Conservation (phyloP, 2,888 invertebrate genomes). For the Arrhopalites spinosus region DNA sequence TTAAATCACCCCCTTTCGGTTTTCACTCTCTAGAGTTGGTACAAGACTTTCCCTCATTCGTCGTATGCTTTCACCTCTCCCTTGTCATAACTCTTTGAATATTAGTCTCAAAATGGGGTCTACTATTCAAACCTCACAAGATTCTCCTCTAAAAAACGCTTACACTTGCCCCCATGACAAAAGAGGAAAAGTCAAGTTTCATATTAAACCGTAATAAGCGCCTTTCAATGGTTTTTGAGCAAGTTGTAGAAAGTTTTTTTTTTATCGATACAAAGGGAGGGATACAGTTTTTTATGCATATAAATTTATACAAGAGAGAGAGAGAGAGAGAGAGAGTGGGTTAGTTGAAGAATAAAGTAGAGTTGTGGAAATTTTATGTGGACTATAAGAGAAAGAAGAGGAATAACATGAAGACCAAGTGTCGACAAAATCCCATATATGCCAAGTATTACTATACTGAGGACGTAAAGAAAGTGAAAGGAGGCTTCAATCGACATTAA, state of each 20-base stretch:
- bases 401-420: not conserved
- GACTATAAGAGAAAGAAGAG: not conserved
- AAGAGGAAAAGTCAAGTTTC: constrained; percentile 4
- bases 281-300: not conserved
- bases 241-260: not conserved
- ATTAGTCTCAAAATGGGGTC: not conserved
- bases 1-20: no score
- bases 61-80: not conserved
- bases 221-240: constrained; percentile 14
- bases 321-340: constrained; percentile 8
- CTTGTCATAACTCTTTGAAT: not conserved
- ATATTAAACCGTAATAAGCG: constrained; percentile 16
- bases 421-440: not conserved
- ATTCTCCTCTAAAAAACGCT: no score
- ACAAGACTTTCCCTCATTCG: not conserved
- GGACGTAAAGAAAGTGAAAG: not conserved
- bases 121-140: not conserved
- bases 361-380: not conserved
- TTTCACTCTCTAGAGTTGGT: not conserved
- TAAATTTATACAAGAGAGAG: not conserved
- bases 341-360: not conserved
- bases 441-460: not conserved
- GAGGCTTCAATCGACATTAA: constrained; percentile 4
- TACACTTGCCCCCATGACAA: not conserved
- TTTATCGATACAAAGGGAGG: not conserved